phyloP scores from a whole-genome alignment of 2,113 vertebrate genomes.

The Micronycteris hirsuta region DNA sequence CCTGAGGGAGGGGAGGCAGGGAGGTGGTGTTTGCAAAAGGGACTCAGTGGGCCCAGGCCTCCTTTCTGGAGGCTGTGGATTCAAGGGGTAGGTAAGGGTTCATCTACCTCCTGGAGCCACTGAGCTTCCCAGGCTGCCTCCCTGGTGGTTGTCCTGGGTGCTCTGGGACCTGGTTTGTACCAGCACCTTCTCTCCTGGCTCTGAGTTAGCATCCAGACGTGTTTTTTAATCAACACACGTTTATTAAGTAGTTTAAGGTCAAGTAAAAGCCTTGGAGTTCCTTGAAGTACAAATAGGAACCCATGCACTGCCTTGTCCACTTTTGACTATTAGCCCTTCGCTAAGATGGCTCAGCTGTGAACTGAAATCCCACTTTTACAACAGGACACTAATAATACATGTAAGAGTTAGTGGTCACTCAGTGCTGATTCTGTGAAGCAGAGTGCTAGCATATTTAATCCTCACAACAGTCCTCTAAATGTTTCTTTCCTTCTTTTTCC shows the following conservation, averaged over 20 bases:
- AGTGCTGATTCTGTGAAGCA: background rate
- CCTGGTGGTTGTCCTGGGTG: accelerated
- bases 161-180: background rate
- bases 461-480: background rate
- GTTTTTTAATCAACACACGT: background rate
- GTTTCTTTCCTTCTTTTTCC: background rate
- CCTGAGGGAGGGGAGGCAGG: conserved; percentile 25
- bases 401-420: background rate
- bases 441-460: background rate
- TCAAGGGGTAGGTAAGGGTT: background rate
- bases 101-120: background rate
- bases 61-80: background rate
- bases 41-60: background rate
- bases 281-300: background rate
- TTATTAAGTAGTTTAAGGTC: background rate
- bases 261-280: background rate
- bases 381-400: background rate
- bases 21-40: background rate
- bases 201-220: no score
- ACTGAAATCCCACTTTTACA: background rate
- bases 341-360: background rate
- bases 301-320: accelerated
- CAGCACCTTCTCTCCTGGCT: background rate
- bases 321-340: background rate
- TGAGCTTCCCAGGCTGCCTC: background rate